Percentiles rank a stretch among this genome's conserved stretches.
These are phyloP conservation scores for Climacteris rufus DNA, from an alignment of 2,113 vertebrate genomes.

Conservation along the genomic window DNA sequence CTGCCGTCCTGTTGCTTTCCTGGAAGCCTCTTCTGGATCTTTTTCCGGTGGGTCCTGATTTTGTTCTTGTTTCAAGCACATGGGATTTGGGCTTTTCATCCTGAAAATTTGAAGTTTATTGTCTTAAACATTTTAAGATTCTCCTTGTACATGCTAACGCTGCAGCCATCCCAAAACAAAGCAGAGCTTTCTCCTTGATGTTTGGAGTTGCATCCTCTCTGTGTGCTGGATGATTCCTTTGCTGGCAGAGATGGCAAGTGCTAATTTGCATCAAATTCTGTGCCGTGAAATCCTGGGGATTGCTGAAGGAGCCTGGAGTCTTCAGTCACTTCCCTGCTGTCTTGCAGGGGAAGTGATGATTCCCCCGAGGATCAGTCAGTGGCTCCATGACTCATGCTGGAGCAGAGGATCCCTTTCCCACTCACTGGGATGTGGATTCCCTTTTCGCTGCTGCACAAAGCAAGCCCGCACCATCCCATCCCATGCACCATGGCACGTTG, in stretches of 20 bases:
- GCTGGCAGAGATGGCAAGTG: background rate
- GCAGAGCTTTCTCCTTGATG: background rate
- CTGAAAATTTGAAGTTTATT: background rate
- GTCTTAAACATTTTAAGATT: background rate
- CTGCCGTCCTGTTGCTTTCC: slow-evolving; percentile 75
- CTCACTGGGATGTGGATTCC: background rate
- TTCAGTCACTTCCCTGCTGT: background rate
- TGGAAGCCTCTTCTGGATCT: slow-evolving; percentile 84
- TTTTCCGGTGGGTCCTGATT: slow-evolving; percentile 73
- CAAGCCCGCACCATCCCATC: background rate
- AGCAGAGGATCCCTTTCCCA: background rate
- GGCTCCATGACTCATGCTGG: background rate
- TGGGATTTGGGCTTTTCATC: background rate
- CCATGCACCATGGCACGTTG: background rate
- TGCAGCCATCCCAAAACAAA: background rate
- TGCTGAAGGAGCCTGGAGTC: background rate
- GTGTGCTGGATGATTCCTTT: background rate
- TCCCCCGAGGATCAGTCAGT: background rate
- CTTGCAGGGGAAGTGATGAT: background rate
- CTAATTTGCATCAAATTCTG: slow-evolving; percentile 4
- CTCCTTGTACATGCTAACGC: background rate
- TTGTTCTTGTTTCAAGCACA: background rate
- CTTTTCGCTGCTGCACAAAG: background rate
- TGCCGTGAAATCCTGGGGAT: background rate
- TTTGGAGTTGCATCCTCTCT: background rate